These are phyloP conservation scores for Oreonectes daqikongensis DNA, from an alignment of 2,797 vertebrate genomes.

Conservation along the genomic window DNA sequence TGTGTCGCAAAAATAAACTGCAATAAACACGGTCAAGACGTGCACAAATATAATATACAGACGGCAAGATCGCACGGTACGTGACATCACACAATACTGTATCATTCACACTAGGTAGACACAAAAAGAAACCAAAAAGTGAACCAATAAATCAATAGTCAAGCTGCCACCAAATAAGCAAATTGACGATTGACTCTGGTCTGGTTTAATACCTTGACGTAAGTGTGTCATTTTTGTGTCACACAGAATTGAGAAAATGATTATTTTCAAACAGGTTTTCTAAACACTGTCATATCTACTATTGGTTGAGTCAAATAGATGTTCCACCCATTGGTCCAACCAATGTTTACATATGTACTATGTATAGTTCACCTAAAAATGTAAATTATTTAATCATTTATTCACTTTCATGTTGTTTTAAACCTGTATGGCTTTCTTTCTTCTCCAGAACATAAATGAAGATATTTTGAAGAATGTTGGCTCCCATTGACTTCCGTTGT, in stretches of 20 bases:
- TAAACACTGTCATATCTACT: no score
- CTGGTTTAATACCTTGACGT: background rate
- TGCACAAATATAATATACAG: conserved; percentile 19
- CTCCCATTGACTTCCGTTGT: no score
- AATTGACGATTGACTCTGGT: background rate
- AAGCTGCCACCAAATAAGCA: background rate
- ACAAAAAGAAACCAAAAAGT: conserved; percentile 25
- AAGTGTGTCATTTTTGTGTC: background rate
- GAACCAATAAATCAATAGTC: conserved; percentile 17
- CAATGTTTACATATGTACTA: background rate
- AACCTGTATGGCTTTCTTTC: background rate
- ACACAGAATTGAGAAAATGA: background rate
- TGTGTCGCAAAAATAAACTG: conserved; percentile 54
- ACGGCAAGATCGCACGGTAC: background rate
- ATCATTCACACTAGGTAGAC: conserved; percentile 17
- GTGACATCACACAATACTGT: conserved; percentile 32
- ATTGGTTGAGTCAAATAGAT: no score
- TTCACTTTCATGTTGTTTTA: no score
- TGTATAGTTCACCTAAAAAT: no score
- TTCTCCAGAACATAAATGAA: no score
- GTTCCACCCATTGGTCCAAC: background rate
- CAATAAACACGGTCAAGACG: background rate
- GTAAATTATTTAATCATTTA: no score
- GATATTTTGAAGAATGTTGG: no score
- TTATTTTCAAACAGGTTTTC: background rate